phyloP scores from a whole-genome alignment of 2,113 vertebrate genomes.

The Peromyscus maniculatus region DNA sequence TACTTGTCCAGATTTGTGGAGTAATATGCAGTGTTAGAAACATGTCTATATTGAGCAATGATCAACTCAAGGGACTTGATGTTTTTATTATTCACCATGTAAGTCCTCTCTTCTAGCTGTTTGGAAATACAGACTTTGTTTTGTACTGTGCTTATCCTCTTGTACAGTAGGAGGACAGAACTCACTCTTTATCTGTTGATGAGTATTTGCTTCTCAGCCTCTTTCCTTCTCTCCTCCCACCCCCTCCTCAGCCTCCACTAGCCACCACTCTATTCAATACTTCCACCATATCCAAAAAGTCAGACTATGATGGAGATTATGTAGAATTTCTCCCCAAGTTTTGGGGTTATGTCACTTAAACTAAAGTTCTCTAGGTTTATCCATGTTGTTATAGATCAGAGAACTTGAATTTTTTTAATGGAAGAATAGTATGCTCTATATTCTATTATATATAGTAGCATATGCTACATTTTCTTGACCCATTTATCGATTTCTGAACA shows the following conservation, averaged over 20 bases:
- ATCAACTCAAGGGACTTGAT: not conserved
- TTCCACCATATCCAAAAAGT: not conserved
- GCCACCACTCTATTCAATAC: too few relatives aligned
- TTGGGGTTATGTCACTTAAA: not conserved
- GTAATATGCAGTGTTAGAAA: not conserved
- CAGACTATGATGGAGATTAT: not conserved
- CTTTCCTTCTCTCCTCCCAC: rapidly evolving
- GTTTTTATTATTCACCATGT: not conserved
- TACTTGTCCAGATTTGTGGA: not conserved
- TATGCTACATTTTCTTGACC: not conserved
- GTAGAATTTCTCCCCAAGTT: not conserved
- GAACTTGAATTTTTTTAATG: not conserved
- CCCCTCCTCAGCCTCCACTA: not conserved
- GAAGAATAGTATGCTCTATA: not conserved
- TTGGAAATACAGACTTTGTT: not conserved
- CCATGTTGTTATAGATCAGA: not conserved
- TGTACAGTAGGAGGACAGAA: not conserved
- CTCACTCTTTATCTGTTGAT: not conserved
- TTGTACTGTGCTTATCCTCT: not conserved
- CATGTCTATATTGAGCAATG: not conserved
- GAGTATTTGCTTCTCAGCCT: not conserved
- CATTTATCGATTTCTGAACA: not conserved
- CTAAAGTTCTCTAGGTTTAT: not conserved
- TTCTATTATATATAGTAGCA: not conserved
- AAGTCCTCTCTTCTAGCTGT: not conserved